Conservation (phyloP, 2,888 invertebrate genomes). For the Cryptocephalus moraei region DNA sequence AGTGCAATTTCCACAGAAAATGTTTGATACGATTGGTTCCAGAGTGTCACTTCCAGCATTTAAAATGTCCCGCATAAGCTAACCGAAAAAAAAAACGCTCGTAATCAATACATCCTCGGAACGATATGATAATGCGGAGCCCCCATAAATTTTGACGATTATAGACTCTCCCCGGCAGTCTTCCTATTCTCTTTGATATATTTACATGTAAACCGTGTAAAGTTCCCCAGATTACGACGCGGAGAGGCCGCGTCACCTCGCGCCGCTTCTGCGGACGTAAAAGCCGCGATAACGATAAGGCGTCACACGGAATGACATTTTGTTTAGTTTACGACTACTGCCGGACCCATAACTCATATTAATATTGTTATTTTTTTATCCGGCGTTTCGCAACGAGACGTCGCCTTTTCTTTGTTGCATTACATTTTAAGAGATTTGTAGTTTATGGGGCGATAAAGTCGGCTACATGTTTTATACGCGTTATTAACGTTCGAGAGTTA, state of each 20-base stretch:
- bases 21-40: too few species aligned
- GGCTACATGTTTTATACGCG: neutral
- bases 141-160: constrained; percentile 13
- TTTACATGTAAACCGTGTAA: constrained; percentile 11
- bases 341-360: constrained; percentile 35
- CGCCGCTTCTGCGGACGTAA: constrained; percentile 21
- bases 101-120: constrained; percentile 5
- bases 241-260: constrained; percentile 19
- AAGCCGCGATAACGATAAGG: constrained; percentile 36
- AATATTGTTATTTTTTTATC: constrained; percentile 8
- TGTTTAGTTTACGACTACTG: constrained; percentile 36
- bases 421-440: neutral
- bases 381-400: constrained; percentile 7
- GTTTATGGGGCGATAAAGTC: neutral
- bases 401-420: constrained; percentile 1
- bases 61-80: too few species aligned
- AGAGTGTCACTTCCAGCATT: too few species aligned
- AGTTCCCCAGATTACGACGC: constrained; percentile 12
- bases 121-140: constrained; percentile 11
- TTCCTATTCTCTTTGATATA: constrained; percentile 12
- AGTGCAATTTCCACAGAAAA: too few species aligned
- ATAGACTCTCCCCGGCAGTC: constrained; percentile 10
- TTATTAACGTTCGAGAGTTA: neutral
- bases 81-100: too few species aligned
- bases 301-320: constrained; percentile 37